Conservation (phyloP, 2,888 invertebrate genomes). For the Tigriopus californicus region DNA sequence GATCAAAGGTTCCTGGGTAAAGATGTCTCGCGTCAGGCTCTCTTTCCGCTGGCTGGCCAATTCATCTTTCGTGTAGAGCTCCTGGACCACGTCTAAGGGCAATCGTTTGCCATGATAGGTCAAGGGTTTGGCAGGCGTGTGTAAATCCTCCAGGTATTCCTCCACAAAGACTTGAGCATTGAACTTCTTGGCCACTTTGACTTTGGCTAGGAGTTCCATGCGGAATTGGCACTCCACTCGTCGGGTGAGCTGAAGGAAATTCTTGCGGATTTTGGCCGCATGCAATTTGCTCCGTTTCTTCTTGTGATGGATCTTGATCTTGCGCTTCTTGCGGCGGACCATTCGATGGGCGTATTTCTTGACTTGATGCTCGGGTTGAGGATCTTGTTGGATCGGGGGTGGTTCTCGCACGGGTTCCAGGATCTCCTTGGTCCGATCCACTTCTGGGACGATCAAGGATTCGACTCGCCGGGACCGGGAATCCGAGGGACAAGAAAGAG, state of each 20-base stretch:
- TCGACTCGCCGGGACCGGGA: too few relatives aligned
- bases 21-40: background rate
- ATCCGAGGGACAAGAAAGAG: too few relatives aligned
- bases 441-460: too few relatives aligned
- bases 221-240: background rate
- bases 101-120: background rate
- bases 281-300: background rate
- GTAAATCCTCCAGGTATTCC: background rate
- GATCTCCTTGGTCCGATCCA: too few relatives aligned
- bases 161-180: background rate
- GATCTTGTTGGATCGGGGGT: too few relatives aligned
- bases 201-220: background rate
- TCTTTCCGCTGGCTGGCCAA: background rate
- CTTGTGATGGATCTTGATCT: background rate
- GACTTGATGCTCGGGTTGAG: too few relatives aligned
- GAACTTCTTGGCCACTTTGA: background rate
- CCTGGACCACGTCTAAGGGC: background rate
- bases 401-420: too few relatives aligned
- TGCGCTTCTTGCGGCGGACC: background rate
- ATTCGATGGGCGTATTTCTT: constrained; percentile 6
- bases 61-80: background rate
- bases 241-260: background rate
- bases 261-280: background rate
- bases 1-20: background rate
- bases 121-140: background rate